Base-by-base conservation (phyloP, 1,140 invertebrate genomes). In the Halesus radiatus region DNA sequence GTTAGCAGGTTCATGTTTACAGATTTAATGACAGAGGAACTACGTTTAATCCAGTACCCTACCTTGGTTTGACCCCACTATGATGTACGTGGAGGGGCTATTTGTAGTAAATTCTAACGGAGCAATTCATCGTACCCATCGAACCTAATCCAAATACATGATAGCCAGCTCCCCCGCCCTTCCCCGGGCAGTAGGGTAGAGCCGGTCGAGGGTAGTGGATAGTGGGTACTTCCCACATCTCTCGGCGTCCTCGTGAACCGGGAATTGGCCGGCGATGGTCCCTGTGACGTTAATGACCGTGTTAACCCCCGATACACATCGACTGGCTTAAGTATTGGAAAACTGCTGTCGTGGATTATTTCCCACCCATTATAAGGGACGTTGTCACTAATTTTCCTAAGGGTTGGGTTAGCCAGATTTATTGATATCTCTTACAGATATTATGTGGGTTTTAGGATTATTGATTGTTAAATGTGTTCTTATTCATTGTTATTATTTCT, bases 271-370 rank as follows among this genome's bases (percentile, higher is more conserved):
- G 70, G 75, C 37, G 70, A 60, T 76, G 64, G 56, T 45, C 16
- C 26, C 22, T 58, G 78, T 45, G 37, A 45, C 78, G 62, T 75
- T 80, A 80, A 80, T 80, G 78, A 64, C 62, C 70, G 78, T 60
- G 56, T 73, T 79, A 73, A 50, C 78, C 53, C 78, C 18, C 78
- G 3, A 32, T 80, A 62, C 58, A 54, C 78, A 15, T 75, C 53
- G 26, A 62, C 72, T 62, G 37, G 56, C 70, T 62, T 79, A 56
- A 58, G 56, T 37, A 37, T 60, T 76, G 56, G 58, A 60, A 76
- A 60, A 76, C 74, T 60, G 74, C 56, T 76, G 74, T 76, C 74
- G 22, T 4, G 56, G 74, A 26, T 76, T 76, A 76, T 76, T 76
- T 37, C 56, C 16, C 15, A 22, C 8, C 26, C 22, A 66, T 29